These are phyloP conservation scores for Ormyrus rosae DNA, from an alignment of 2,888 invertebrate genomes.

Conservation along the genomic window DNA sequence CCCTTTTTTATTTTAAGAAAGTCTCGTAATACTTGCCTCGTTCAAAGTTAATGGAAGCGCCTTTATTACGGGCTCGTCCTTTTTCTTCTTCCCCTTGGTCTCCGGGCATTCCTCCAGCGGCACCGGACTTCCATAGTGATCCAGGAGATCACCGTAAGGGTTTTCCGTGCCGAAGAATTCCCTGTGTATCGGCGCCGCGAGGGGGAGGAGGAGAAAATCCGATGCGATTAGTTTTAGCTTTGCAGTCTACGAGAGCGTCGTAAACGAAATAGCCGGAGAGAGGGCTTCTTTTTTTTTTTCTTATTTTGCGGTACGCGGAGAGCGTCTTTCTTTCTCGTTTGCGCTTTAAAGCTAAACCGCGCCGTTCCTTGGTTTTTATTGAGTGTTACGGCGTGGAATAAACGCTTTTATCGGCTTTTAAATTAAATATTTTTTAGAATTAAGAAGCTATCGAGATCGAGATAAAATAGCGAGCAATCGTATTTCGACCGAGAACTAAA, in stretches of 20 bases:
- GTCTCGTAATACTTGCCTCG: constrained; percentile 75
- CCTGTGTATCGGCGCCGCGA: constrained; percentile 76
- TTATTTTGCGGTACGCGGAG: too few relatives aligned
- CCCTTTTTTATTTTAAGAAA: neutral
- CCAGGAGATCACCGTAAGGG: constrained; percentile 87
- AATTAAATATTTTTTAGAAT: too few relatives aligned
- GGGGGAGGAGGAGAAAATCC: constrained; percentile 15
- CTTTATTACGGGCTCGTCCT: constrained; percentile 79
- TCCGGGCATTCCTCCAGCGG: constrained; percentile 81
- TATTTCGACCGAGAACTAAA: too few relatives aligned
- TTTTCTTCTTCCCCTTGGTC: constrained; percentile 80
- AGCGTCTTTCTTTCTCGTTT: too few relatives aligned
- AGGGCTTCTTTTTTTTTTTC: too few relatives aligned
- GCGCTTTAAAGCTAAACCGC: too few relatives aligned
- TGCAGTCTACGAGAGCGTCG: neutral
- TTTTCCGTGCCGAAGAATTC: constrained; percentile 90
- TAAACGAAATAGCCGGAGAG: neutral
- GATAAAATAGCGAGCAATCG: too few relatives aligned
- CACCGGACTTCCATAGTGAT: constrained; percentile 81
- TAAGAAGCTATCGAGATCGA: too few relatives aligned
- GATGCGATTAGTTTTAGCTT: constrained; percentile 25
- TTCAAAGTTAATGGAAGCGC: constrained; percentile 80
- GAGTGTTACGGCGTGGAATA: too few relatives aligned
- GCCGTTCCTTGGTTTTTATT: too few relatives aligned
- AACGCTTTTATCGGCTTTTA: too few relatives aligned